Conservation (phyloP, 1,140 invertebrate genomes). For the Zaprionus taronus region DNA sequence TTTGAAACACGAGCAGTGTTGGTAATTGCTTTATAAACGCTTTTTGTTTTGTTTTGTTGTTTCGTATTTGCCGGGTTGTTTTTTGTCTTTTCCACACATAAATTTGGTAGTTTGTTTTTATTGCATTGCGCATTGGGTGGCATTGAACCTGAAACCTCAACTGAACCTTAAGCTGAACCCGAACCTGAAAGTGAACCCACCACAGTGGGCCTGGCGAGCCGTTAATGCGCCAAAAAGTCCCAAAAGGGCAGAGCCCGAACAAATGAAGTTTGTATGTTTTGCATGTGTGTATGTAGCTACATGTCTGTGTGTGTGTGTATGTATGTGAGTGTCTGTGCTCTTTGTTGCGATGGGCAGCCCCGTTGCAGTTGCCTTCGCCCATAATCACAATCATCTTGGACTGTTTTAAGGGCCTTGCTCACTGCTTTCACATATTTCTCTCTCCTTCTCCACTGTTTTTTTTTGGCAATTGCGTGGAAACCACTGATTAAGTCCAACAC, state of each 20-base stretch:
- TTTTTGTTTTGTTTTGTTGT: constrained; percentile 50
- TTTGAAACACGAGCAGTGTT: constrained; percentile 74
- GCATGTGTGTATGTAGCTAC: neutral
- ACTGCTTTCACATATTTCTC: constrained; percentile 75
- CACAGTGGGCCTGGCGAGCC: constrained; percentile 48
- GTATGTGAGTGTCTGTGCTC: neutral
- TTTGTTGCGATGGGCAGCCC: neutral
- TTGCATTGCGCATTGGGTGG: constrained; percentile 71
- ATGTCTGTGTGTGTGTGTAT: neutral
- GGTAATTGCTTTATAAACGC: constrained; percentile 78
- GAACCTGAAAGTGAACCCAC: constrained; percentile 8
- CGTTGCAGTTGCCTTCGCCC: constrained; percentile 30
- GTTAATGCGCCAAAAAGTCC: constrained; percentile 74
- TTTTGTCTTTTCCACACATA: constrained; percentile 34
- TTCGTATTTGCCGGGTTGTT: constrained; percentile 22
- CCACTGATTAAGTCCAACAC: constrained; percentile 78
- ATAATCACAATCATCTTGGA: constrained; percentile 66
- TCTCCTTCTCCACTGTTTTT: constrained; percentile 36
- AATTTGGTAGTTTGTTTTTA: constrained; percentile 78
- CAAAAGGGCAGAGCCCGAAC: constrained; percentile 57
- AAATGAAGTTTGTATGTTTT: constrained; percentile 2
- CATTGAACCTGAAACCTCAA: constrained; percentile 62
- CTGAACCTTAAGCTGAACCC: constrained; percentile 44
- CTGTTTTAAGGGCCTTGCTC: constrained; percentile 74
- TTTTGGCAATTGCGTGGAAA: constrained; percentile 73